Base-by-base conservation (phyloP, 2,888 invertebrate species). In the Neoascia interrupta region DNA sequence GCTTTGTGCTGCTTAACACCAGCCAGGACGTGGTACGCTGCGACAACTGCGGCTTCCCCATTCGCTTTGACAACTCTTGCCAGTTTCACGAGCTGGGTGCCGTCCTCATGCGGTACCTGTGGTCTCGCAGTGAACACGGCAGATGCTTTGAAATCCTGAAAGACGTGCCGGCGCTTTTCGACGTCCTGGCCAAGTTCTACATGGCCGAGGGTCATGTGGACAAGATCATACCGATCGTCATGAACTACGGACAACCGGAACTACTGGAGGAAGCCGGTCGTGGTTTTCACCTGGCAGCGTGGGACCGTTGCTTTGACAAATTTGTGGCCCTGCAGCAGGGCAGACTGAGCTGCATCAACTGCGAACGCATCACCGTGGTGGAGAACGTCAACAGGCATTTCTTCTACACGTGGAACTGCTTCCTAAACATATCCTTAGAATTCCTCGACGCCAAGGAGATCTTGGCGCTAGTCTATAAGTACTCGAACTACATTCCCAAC, bases 381-480 rank as follows among this genome's bases (percentile, higher is more conserved):
- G 85, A 86, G 43, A 87, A 86, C 75, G 83, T 88, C 8, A 85
- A 85, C 10, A 83, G 87, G 0, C 86, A 87, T 72, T 88, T 86
- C 58, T 88, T 88, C 81, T 88, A 88, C 75, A 87, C 86, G n/a
- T 88, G 88, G 88, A 88, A 87, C 70, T 86, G 86, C 58, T 88
- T 88, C 63, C 84, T 88, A 0, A 86, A 85, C 58, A 85, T 87
- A 45, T 85, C 85, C 0, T 69, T 87, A 60, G 87, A 88, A 66
- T 85, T 86, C 81, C 81, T 89, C 80, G 81, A 85, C n/a, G 82
- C 87, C 3, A 81, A 76, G 1, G 86, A 87, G 26, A 87, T 87
- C 31, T 81, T 88, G 43, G 85, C 86, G 3, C 51, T 88, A 74
- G 85, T 88, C 31, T 84, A 87, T 28, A 88, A 88, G 79, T 89